These are phyloP conservation scores for Esox niger DNA, from an alignment of 2,113 vertebrate species.

Conservation along the genomic window DNA sequence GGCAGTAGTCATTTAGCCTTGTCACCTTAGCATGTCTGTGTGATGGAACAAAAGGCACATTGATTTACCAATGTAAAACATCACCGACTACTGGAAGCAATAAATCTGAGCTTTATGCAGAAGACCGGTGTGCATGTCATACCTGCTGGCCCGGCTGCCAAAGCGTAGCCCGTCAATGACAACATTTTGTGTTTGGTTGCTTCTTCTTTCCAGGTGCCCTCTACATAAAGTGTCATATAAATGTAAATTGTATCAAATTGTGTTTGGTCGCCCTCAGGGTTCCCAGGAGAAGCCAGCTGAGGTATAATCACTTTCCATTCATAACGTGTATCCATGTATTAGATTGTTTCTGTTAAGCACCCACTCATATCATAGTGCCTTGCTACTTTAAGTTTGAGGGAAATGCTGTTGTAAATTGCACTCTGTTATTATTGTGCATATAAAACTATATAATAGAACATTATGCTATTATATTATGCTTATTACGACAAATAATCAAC, in stretches of 20 bases:
- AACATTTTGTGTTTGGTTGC: background rate
- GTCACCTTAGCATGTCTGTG: too few species aligned
- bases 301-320: slow-evolving; percentile 10
- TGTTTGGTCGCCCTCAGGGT: background rate
- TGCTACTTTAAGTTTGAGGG: background rate
- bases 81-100: background rate
- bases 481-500: background rate
- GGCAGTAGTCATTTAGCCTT: too few species aligned
- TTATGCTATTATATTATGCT: slow-evolving; percentile 9
- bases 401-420: slow-evolving; percentile 1
- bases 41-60: background rate
- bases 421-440: slow-evolving; percentile 3
- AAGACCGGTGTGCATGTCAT: background rate
- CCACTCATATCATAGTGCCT: background rate
- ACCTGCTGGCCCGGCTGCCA: background rate
- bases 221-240: slow-evolving; percentile 1
- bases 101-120: background rate
- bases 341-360: background rate
- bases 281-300: slow-evolving; percentile 8
- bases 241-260: slow-evolving; percentile 5
- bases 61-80: background rate
- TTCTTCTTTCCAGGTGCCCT: slow-evolving; percentile 1
- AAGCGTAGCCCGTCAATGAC: background rate
- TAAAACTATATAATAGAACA: background rate
- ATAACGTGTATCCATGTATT: slow-evolving; percentile 2